phyloP scores from a whole-genome alignment of 1,140 invertebrate genomes.

The Tribolium castaneum region DNA sequence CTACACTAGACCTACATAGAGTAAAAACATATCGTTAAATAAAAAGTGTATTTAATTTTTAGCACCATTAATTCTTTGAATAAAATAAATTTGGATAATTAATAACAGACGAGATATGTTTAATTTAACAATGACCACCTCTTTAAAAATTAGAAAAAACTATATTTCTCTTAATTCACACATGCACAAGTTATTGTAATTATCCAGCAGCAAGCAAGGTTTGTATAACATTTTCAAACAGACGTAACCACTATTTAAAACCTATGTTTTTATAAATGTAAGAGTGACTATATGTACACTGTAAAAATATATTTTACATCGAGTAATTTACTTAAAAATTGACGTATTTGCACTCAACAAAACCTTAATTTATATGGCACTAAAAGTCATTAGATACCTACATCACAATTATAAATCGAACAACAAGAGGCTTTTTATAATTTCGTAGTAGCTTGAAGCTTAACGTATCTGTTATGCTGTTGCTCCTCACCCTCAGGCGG shows the following conservation, averaged over 20 bases:
- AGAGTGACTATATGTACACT: constrained; percentile 8
- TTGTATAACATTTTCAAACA: not conserved
- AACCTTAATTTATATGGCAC: constrained; percentile 42
- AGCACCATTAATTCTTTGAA: not conserved
- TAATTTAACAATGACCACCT: not conserved
- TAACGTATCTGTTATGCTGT: constrained; percentile 70
- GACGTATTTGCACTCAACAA: constrained; percentile 31
- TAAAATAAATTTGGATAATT: not conserved
- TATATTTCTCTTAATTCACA: not conserved
- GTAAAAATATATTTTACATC: constrained; percentile 32
- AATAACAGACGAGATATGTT: not conserved
- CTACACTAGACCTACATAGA: not conserved
- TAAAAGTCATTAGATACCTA: constrained; percentile 6
- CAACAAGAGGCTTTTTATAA: constrained; percentile 55
- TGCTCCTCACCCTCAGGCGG: constrained; percentile 65
- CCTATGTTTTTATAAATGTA: too few species aligned
- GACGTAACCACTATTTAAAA: too few species aligned
- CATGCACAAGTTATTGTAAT: not conserved
- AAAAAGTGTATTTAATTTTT: not conserved
- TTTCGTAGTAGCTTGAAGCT: constrained; percentile 73
- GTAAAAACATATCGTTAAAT: not conserved
- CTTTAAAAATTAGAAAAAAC: not conserved
- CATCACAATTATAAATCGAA: constrained; percentile 39
- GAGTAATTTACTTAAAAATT: constrained; percentile 29
- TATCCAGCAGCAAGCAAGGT: not conserved